Base-by-base conservation (phyloP, 2,888 invertebrate species). In the Epinotia demarniana region DNA sequence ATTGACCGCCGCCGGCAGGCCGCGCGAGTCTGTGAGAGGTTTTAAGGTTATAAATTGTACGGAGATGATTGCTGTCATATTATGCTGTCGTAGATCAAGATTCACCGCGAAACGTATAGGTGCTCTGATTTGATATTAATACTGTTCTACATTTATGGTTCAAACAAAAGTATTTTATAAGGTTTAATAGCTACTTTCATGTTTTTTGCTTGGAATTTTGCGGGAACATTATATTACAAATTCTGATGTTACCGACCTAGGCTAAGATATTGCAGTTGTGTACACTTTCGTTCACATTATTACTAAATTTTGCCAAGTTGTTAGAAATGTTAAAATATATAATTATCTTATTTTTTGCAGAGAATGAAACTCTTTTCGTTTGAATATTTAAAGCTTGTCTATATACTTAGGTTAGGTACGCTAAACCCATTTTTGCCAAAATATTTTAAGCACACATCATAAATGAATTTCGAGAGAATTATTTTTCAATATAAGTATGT, bases 61-160 rank as follows among this genome's bases (percentile, higher is more conserved):
- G 3, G 23, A 27, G 23, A 27, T 27, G 23, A 27, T 27, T 27
- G 23, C 23, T 27, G 23, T 27, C 23, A 27, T 27, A n/a, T n/a
- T n/a, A n/a, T 27, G 23, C 23, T 27, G 23, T 27, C 23, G 3
- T 27, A 27, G 23, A 27, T 27, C 3, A 27, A 27, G 23, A 27
- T 27, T 27, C 23, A 27, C 23, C 3, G 23, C 23, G 23, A 23
- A 23, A 23, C 23, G 23, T 23, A 23, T 23, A 12, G n/a, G 33
- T 62, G 62, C n/a, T 66, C 9, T 3, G 27, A 53, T 66, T 66
- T 27, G 49, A 18, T 61, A 61, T 23, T 13, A 57, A 2, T 64
- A 27, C 23, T 64, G 16, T 49, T 18, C 33, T 53, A n/a, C 11
- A 53, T 33, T 58, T 58, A 58, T 23, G 68, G 57, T 68, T 68